phyloP scores from a whole-genome alignment of 2,888 invertebrate species.

The Loripinus fragilis region DNA sequence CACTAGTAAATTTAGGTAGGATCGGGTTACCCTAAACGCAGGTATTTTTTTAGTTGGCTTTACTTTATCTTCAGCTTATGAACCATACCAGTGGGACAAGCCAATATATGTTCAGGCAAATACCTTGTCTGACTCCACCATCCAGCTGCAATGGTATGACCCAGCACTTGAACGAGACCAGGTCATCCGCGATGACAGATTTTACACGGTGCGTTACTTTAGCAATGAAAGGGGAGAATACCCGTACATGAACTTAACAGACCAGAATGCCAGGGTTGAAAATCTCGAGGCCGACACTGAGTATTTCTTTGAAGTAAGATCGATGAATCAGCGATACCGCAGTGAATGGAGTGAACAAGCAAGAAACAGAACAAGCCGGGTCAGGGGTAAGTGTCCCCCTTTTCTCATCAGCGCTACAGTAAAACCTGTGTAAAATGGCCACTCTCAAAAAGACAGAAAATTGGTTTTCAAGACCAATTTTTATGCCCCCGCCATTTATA shows the following conservation, averaged over 20 bases:
- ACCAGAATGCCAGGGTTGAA: conserved; percentile 29
- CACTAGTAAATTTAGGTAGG: too few species aligned
- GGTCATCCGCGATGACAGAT: conserved; percentile 40
- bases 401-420: too few species aligned
- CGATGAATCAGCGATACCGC: conserved; percentile 56
- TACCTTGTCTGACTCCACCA: conserved; percentile 24
- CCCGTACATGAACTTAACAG: conserved; percentile 48
- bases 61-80: conserved; percentile 33
- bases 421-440: too few species aligned
- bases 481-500: too few species aligned
- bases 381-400: background rate
- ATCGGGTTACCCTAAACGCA: too few species aligned
- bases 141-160: conserved; percentile 52
- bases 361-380: conserved; percentile 25
- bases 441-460: too few species aligned
- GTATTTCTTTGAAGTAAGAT: conserved; percentile 49
- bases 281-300: conserved; percentile 39
- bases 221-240: conserved; percentile 49
- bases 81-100: conserved; percentile 53
- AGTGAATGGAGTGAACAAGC: conserved; percentile 54
- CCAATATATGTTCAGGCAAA: conserved; percentile 37
- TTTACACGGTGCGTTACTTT: conserved; percentile 53
- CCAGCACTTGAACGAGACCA: conserved; percentile 50
- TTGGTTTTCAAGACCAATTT: too few species aligned
- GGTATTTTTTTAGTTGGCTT: background rate